Conservation (phyloP, 2,797 vertebrate genomes). For the Pempheris klunzingeri region DNA sequence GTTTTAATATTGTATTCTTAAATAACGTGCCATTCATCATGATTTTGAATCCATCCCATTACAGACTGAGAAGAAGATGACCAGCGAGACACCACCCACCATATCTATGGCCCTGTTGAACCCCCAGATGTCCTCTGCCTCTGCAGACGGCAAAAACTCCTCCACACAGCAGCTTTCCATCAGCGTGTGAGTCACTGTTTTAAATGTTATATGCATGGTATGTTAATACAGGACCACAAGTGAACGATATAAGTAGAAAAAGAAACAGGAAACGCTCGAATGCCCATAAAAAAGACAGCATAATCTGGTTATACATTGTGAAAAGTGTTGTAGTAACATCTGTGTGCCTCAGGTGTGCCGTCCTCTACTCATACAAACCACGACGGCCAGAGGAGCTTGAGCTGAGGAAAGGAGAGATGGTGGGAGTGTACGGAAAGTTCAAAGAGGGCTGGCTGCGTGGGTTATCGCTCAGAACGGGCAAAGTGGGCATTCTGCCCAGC, state of each 20-base stretch:
- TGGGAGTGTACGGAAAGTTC: slow-evolving; percentile 92
- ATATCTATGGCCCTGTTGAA: slow-evolving; percentile 86
- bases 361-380: slow-evolving; percentile 90
- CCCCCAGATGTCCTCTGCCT: slow-evolving; percentile 78
- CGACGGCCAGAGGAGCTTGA: slow-evolving; percentile 91
- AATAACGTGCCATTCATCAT: slow-evolving; percentile 9
- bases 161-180: slow-evolving; percentile 88
- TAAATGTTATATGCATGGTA: slow-evolving; percentile 29
- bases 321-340: neutral
- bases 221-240: slow-evolving; percentile 25
- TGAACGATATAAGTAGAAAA: slow-evolving; percentile 10
- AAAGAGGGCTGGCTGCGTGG: slow-evolving; percentile 95
- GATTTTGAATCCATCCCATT: slow-evolving; percentile 36
- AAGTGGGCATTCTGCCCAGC: slow-evolving; percentile 93
- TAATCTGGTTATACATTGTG: slow-evolving; percentile 6
- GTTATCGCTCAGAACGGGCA: slow-evolving; percentile 92
- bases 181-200: slow-evolving; percentile 87
- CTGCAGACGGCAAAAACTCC: slow-evolving; percentile 81
- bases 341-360: slow-evolving; percentile 87
- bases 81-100: slow-evolving; percentile 78
- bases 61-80: slow-evolving; percentile 84
- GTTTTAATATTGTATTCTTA: neutral
- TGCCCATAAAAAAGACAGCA: neutral
- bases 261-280: neutral
- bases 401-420: slow-evolving; percentile 94